phyloP scores from a whole-genome alignment of 2,797 vertebrate genomes.

The Etheostoma perlongum region DNA sequence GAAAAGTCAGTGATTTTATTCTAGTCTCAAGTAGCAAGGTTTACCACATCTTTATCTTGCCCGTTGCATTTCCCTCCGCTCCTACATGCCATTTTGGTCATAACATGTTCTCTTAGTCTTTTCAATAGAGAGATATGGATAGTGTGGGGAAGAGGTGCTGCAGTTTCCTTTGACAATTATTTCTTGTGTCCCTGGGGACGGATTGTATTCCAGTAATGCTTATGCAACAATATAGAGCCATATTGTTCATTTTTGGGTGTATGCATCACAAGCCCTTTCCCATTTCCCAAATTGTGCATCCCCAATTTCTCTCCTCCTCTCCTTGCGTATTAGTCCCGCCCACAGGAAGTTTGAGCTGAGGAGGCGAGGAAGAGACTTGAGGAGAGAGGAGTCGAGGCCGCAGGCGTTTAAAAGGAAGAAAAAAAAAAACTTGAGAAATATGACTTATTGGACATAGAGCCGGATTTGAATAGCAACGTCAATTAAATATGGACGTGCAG shows the following conservation, averaged over 20 bases:
- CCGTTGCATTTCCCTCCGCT: conserved; percentile 16
- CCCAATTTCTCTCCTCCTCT: too few relatives aligned
- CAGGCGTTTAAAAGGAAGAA: background rate
- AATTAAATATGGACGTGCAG: background rate
- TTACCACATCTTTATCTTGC: conserved; percentile 13
- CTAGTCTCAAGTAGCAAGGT: background rate
- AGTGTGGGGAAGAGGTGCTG: background rate
- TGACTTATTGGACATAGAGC: background rate
- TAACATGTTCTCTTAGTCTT: conserved; percentile 49
- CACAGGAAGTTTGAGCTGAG: background rate
- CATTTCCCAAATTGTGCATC: too few relatives aligned
- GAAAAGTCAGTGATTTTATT: conserved; percentile 14
- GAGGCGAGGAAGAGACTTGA: background rate
- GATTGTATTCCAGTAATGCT: conserved; percentile 20
- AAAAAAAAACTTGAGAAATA: background rate
- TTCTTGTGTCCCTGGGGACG: conserved; percentile 8
- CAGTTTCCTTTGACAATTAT: conserved; percentile 39
- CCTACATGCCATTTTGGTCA: conserved; percentile 46
- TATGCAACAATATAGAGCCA: conserved; percentile 21
- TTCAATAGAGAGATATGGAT: conserved; percentile 21
- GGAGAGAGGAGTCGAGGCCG: background rate
- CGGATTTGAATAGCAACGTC: background rate
- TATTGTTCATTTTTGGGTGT: conserved; percentile 28
- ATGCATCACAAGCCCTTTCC: conserved; percentile 12
- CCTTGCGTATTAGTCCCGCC: too few relatives aligned